Conservation (phyloP, 2,113 vertebrate species). For the Leptodactylus fuscus region DNA sequence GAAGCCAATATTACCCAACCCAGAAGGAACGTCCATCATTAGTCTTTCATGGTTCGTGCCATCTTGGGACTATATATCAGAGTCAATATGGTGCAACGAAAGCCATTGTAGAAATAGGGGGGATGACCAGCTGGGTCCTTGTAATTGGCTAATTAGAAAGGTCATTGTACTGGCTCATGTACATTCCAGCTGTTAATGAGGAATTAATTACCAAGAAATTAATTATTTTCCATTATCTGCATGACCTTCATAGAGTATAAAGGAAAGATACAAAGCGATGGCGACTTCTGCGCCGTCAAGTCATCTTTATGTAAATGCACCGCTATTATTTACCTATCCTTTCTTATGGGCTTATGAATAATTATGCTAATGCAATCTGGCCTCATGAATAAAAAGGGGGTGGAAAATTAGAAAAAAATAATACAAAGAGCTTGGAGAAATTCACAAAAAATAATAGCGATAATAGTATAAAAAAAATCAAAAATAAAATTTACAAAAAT, state of each 20-base stretch:
- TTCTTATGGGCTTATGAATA: not conserved
- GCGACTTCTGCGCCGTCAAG: not conserved
- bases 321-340: not conserved
- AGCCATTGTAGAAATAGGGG: conserved; percentile 12
- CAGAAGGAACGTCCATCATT: not conserved
- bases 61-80: not conserved
- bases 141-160: conserved; percentile 37
- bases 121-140: conserved; percentile 22
- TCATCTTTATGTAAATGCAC: not conserved
- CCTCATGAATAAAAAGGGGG: not conserved
- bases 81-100: conserved; percentile 9
- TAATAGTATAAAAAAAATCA: no score
- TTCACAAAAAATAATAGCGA: no score
- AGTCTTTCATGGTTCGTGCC: not conserved
- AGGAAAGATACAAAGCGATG: not conserved
- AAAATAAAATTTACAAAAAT: no score
- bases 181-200: conserved; percentile 33
- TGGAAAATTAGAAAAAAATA: not conserved
- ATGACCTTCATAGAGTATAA: not conserved
- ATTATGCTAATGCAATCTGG: conserved; percentile 2
- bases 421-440: not conserved
- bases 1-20: not conserved
- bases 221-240: not conserved
- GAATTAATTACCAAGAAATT: conserved; percentile 43
- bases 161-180: conserved; percentile 42